These are phyloP conservation scores for Heliocidaris erythrogramma DNA, from an alignment of 35 echinoderm and acorn worm species.

Conservation along the genomic window DNA sequence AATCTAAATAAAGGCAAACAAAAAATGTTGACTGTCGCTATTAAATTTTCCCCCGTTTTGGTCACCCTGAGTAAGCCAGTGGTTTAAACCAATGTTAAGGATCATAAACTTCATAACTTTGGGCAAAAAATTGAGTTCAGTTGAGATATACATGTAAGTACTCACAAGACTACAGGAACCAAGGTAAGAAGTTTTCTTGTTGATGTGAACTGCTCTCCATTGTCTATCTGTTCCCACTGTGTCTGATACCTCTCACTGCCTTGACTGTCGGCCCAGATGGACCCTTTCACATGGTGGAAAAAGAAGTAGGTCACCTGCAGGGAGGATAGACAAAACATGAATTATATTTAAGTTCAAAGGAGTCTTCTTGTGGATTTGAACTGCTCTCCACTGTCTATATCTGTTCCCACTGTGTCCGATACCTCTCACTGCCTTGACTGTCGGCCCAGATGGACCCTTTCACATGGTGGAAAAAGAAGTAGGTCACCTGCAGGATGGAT, in stretches of 20 bases:
- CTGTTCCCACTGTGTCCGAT: constrained; percentile 94
- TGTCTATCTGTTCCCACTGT: constrained; percentile 98
- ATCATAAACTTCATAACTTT: no score
- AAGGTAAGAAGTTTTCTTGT: constrained; percentile 94
- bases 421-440: constrained; percentile 79
- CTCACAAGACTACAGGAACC: constrained; percentile 96
- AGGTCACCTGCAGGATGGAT: constrained; percentile 76
- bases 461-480: constrained; percentile 84
- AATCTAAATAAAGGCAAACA: no score
- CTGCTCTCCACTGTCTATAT: constrained; percentile 98
- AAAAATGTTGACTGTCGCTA: no score
- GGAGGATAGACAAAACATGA: constrained; percentile 29
- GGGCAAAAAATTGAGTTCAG: no score
- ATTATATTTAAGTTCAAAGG: not conserved
- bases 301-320: constrained; percentile 85
- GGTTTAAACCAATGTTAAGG: no score
- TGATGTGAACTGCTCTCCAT: constrained; percentile 94
- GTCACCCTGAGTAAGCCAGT: no score
- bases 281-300: constrained; percentile 92
- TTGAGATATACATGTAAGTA: constrained; percentile 25
- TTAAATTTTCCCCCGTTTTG: no score
- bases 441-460: constrained; percentile 95
- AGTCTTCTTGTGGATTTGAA: constrained; percentile 93
- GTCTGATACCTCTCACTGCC: constrained; percentile 77
- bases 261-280: constrained; percentile 91